phyloP scores from a whole-genome alignment of 2,888 invertebrate species.

The Geophilus truncorum region DNA sequence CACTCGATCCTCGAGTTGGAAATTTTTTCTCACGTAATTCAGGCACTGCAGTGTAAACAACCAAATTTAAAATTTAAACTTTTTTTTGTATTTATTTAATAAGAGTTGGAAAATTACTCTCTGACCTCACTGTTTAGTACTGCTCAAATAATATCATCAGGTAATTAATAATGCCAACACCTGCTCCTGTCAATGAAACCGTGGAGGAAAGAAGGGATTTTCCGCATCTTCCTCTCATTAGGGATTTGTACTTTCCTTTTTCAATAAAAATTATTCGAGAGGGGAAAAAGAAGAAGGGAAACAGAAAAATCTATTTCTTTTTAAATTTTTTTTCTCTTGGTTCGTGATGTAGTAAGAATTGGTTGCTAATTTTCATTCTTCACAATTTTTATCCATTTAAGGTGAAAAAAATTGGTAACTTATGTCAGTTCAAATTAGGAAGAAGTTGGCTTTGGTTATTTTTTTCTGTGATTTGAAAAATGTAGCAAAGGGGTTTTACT shows the following conservation, averaged over 20 bases:
- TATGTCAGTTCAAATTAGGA: not conserved
- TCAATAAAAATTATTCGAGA: not conserved
- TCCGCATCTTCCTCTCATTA: not conserved
- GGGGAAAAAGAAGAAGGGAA: no score
- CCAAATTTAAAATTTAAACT: no score
- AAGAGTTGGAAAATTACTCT: no score
- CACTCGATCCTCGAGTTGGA: no score
- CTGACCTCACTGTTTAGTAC: not conserved
- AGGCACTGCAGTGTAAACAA: no score
- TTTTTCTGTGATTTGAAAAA: not conserved
- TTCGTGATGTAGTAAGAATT: not conserved
- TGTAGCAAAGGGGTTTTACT: not conserved
- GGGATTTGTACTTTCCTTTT: not conserved
- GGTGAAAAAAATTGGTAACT: not conserved
- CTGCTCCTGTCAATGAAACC: constrained; percentile 17
- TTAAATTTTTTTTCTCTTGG: no score
- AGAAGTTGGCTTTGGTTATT: not conserved
- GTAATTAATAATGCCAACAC: constrained; percentile 20
- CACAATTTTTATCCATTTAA: not conserved
- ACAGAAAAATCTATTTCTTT: not conserved
- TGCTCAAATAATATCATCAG: constrained; percentile 20
- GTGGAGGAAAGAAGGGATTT: not conserved
- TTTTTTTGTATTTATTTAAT: no score
- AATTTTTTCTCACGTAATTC: not conserved
- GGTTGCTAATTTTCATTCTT: not conserved